Base-by-base conservation (phyloP, 2,888 invertebrate genomes). In the Xanthorhoe spadicearia region DNA sequence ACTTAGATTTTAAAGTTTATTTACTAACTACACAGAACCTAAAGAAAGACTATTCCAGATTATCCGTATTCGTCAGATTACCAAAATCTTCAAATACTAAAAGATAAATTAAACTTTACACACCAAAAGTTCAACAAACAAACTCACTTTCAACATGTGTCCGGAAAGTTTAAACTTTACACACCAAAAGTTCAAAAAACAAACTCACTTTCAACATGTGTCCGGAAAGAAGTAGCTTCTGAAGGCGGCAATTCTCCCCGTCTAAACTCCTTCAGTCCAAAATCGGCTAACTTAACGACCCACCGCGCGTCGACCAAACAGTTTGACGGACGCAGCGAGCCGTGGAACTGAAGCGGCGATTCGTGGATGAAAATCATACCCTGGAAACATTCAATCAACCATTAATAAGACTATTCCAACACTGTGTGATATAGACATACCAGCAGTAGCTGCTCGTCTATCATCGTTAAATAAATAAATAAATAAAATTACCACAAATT, bases 261-360 rank as follows among this genome's bases (percentile, higher is more conserved):
- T 79, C 97, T 96, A 84, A 98, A 98, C 82, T 98, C 97, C 74
- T 96, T 95, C 53, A 98, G 94, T 0, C 98, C 98, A 82, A 98
- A 98, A 91, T 98, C 98, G 0, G 98, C 95, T 35, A 98, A 93
- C 86, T 99, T 98, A 56, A 98, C 96, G 66, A 98, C 98, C 98
- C 98, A 98, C 35, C 98, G 95, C 28, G 98, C 98, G 90, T 99
- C 98, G 65, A 99, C 97, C 65, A 99, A 93, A 86, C 98, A 99
- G 89, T 98, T 99, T 50, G 97, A 97, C 0, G 98, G 96, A 78
- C 97, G 96, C 64, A 98, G 92, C 60, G 97, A 96, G 0, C 98
- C 98, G 87, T 99, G 98, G 82, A 95, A 97, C 74, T 96, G 95
- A 50, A 98, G 94, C 48, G 97, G 96, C 1, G 97, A 97, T 78